Base-by-base conservation (phyloP, 2,888 invertebrate species). In the Himalopsyche tibetana region DNA sequence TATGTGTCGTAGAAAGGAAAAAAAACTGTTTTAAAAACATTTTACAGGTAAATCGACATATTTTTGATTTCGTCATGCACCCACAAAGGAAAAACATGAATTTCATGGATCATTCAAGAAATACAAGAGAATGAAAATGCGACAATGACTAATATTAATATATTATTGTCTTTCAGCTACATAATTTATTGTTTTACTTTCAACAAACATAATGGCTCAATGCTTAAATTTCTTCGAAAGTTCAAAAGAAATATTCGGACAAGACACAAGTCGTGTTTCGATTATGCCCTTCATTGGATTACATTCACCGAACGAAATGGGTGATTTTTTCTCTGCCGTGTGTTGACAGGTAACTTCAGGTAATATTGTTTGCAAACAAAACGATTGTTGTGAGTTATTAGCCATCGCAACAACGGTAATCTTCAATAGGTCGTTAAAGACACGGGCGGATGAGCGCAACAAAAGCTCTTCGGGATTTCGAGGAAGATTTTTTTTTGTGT, bases 351-450 rank as follows among this genome's bases (percentile, higher is more conserved):
- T 63, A 63, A 19, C 19, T 28, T 6, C 19, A 19, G 63, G 19
- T 19, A 63, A 63, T 63, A 51, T 19, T 63, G 19, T 63, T 63
- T 63, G 63, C 63, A 63, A 63, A 63, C 63, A 63, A 63, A 63
- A 63, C 63, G 19, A 63, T 63, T 63, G 19, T 63, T 63, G n/a
- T 19, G 19, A 63, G 63, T 63, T 19, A 63, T 56, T 56, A 63
- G 63, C 19, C 63, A 8, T 19, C 6, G 63, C 63, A 63, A 63
- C 63, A 63, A 63, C 63, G 63, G 63, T n/a, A 63, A 63, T 63
- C 8, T 63, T 63, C 19, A 63, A 63, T 19, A 19, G 19, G 63
- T 63, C 63, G 63, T 63, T 63, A 63, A 63, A 63, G 28, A 6
- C 63, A 63, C 63, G 63, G 19, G 8, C 63, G 63, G 8, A 19